Conservation (phyloP, 2,797 vertebrate species). For the Girardinus metallicus region DNA sequence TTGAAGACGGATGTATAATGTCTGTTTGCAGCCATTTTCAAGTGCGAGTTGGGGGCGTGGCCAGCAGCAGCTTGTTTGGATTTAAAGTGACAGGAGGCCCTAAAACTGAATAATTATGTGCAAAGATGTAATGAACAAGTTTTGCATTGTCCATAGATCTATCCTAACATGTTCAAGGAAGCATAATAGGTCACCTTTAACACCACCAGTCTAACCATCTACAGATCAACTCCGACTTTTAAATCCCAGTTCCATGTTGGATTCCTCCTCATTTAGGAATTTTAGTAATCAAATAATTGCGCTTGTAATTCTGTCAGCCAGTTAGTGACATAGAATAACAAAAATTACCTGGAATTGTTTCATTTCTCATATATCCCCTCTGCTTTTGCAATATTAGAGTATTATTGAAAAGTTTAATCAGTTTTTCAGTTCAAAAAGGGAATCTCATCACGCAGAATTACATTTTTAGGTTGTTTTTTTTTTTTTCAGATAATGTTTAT, state of each 20-base stretch:
- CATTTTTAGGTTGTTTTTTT: neutral
- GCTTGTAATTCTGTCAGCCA: slow-evolving; percentile 45
- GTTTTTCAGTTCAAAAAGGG: slow-evolving; percentile 3
- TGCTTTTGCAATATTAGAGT: slow-evolving; percentile 37
- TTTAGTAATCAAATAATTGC: slow-evolving; percentile 31
- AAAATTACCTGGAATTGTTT: slow-evolving; percentile 43
- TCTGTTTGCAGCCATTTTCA: too few relatives aligned
- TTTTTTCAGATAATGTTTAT: neutral
- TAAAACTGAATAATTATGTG: too few relatives aligned
- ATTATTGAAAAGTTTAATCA: neutral
- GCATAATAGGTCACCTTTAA: neutral
- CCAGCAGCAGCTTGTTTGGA: too few relatives aligned
- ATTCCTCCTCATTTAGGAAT: slow-evolving; percentile 17
- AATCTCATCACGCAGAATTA: neutral
- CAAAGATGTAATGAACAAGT: too few relatives aligned
- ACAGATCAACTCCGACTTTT: slow-evolving; percentile 25
- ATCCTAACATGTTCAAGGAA: too few relatives aligned
- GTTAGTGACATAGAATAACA: slow-evolving; percentile 57
- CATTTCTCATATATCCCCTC: slow-evolving; percentile 31
- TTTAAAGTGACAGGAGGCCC: too few relatives aligned
- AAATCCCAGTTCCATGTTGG: slow-evolving; percentile 9
- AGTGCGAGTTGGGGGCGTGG: too few relatives aligned
- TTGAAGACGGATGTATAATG: too few relatives aligned
- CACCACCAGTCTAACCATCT: slow-evolving; percentile 30
- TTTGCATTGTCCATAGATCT: too few relatives aligned